These are phyloP conservation scores for Drosophila vallismaia DNA, from an alignment of 2,888 invertebrate species.

Conservation along the genomic window DNA sequence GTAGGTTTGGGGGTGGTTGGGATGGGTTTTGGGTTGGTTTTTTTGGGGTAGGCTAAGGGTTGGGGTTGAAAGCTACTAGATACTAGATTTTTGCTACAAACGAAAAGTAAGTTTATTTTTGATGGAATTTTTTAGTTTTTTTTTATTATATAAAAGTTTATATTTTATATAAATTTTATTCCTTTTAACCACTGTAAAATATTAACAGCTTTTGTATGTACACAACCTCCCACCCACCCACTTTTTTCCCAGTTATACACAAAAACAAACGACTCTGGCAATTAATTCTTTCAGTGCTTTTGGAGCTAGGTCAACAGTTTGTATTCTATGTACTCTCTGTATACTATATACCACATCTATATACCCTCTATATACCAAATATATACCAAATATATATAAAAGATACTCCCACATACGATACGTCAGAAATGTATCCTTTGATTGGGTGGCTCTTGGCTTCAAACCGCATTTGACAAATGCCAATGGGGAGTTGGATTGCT, in stretches of 20 bases:
- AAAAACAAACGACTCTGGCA: constrained; percentile 31
- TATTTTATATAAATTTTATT: neutral
- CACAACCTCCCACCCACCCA: constrained; percentile 2
- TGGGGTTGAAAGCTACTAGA: too few relatives aligned
- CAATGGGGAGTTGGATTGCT: constrained; percentile 1
- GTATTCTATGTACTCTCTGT: constrained; percentile 19
- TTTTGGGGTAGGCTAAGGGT: too few relatives aligned
- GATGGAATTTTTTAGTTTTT: neutral
- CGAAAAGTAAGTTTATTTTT: neutral
- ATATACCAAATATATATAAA: neutral
- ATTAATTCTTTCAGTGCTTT: constrained; percentile 47
- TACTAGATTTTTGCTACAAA: too few relatives aligned
- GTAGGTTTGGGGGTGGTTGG: constrained; percentile 8
- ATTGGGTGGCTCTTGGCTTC: constrained; percentile 1
- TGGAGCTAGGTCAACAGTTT: constrained; percentile 54
- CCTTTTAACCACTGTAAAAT: neutral
- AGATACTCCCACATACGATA: neutral
- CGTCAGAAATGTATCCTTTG: constrained; percentile 28
- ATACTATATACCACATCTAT: neutral
- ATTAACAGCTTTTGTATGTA: neutral
- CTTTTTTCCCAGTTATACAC: constrained; percentile 12
- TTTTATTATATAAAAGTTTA: too few relatives aligned
- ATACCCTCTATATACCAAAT: constrained; percentile 7
- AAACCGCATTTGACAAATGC: constrained; percentile 16
- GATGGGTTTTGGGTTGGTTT: too few relatives aligned